Evolutionary conservation across 2,113 vertebrate genomes (phyloP).

Genomic region (human (Homo sapiens)): GRCh38 chr17:54686501-54687000

Average conservation of each 20-base stretch:
- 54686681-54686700: conserved; percentile 53
- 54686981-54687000: not conserved
- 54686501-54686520: not conserved
- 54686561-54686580: not conserved
- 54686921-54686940: not conserved
- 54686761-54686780: conserved; percentile 41
- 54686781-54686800: conserved; percentile 34
- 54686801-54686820: conserved; percentile 5
- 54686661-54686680: conserved; percentile 44
- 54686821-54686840: not conserved
- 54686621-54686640: conserved; percentile 36
- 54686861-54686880: conserved; percentile 30
- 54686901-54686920: not conserved
- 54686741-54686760: conserved; percentile 54
- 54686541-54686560: conserved; percentile 29
- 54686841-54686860: conserved; percentile 7
- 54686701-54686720: conserved; percentile 22
- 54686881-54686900: not conserved
- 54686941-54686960: not conserved
- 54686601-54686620: conserved; percentile 33
- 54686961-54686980: not conserved
- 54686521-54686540: not conserved
- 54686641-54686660: conserved; percentile 38
- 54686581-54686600: conserved; percentile 46
- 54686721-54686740: conserved; percentile 36